phyloP scores from a whole-genome alignment of 2,113 vertebrate species.

The Fulmarus glacialis region DNA sequence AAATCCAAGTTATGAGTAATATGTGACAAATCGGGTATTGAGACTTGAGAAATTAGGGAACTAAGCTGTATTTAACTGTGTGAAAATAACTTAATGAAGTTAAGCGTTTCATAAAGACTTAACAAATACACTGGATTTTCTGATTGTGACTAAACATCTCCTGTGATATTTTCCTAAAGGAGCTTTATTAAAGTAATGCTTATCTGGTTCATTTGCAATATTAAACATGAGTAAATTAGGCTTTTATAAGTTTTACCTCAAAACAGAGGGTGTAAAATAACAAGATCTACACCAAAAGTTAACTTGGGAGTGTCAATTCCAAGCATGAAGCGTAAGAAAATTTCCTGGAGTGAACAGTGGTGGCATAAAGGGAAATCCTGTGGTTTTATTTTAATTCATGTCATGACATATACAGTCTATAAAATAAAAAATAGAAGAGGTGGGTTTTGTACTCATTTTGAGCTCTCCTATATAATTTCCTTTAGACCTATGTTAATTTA shows the following conservation, averaged over 20 bases:
- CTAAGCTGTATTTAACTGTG: constrained; percentile 37
- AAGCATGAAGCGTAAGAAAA: background rate
- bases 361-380: background rate
- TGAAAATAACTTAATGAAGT: constrained; percentile 7
- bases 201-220: constrained; percentile 1
- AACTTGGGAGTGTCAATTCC: background rate
- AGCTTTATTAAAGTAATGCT: constrained; percentile 35
- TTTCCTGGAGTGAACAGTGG: background rate
- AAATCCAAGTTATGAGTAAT: background rate
- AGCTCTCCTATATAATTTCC: background rate
- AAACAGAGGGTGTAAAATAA: background rate
- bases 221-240: background rate
- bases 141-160: background rate
- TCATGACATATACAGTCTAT: background rate
- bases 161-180: constrained; percentile 4
- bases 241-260: background rate
- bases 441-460: background rate
- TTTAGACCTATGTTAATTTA: background rate
- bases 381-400: background rate
- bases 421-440: background rate
- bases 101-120: constrained; percentile 10
- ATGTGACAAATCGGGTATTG: background rate
- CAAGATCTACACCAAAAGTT: background rate
- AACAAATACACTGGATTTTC: background rate
- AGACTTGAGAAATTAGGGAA: background rate